Evolutionary conservation across 2,797 vertebrate species (phyloP).

Genomic region (Sebastes oblongus): DNA sequence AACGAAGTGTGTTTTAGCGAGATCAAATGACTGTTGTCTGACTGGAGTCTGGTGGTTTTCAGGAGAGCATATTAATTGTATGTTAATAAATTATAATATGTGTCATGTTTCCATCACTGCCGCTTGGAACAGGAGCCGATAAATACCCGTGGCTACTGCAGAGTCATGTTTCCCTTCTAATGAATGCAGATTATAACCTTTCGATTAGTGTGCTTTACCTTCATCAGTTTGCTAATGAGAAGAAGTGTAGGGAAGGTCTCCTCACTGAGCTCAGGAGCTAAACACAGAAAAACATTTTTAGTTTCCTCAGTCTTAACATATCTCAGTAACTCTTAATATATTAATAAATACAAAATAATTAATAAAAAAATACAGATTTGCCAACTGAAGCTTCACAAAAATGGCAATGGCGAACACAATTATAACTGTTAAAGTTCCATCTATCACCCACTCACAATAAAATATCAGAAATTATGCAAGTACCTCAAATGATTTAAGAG

Average conservation of each 20-base stretch:
- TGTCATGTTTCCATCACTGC: too few species aligned
- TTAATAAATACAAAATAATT: background rate
- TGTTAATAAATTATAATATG: background rate
- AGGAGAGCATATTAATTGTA: background rate
- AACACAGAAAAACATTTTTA: slow-evolving; percentile 29
- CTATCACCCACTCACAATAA: background rate
- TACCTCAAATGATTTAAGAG: background rate
- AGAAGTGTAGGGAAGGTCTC: slow-evolving; percentile 93
- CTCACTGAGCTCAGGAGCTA: slow-evolving; percentile 93
- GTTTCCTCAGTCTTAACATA: background rate
- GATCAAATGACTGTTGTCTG: background rate
- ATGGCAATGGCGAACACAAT: background rate
- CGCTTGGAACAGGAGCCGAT: background rate
- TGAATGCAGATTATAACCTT: background rate
- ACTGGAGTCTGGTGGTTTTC: background rate
- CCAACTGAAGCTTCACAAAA: background rate
- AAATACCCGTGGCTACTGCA: too few species aligned
- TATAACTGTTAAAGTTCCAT: background rate
- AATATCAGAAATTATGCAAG: background rate
- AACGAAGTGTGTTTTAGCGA: background rate
- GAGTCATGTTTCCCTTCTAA: background rate
- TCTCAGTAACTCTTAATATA: background rate
- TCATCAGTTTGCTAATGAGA: slow-evolving; percentile 94
- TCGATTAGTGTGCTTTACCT: slow-evolving; percentile 80
- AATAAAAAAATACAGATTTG: background rate